Conservation (phyloP, 1,140 invertebrate genomes). For the Calliopsis andreniformis region DNA sequence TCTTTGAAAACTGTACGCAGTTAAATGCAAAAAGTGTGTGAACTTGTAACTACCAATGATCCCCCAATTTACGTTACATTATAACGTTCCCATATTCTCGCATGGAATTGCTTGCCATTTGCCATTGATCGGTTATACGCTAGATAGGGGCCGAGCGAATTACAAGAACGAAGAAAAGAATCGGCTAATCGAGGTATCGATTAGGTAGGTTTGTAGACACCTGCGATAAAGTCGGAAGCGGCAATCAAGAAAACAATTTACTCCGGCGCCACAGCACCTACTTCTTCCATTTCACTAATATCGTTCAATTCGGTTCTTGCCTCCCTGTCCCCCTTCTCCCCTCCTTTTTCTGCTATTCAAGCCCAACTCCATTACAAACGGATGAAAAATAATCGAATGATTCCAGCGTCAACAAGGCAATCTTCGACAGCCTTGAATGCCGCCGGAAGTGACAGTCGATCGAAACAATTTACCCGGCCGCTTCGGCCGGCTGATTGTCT, state of each 20-base stretch:
- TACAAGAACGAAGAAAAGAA: background rate
- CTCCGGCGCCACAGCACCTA: background rate
- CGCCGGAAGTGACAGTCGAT: constrained; percentile 76
- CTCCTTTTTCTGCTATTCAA: background rate
- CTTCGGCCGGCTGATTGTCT: constrained; percentile 74
- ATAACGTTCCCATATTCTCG: too few species aligned
- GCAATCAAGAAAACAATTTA: constrained; percentile 8
- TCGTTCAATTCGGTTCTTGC: background rate
- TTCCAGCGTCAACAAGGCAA: constrained; percentile 50
- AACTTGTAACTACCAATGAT: too few species aligned
- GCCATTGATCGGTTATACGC: background rate
- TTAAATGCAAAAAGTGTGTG: too few species aligned
- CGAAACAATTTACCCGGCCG: constrained; percentile 77
- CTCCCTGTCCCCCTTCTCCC: background rate
- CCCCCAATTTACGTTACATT: too few species aligned
- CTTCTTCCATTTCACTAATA: background rate
- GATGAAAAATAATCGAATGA: constrained; percentile 66
- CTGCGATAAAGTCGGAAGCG: background rate
- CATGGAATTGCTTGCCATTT: background rate
- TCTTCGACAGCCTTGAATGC: constrained; percentile 54
- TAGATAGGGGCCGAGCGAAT: background rate
- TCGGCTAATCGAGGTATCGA: background rate
- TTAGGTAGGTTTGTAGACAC: background rate
- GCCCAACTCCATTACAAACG: constrained; percentile 41
- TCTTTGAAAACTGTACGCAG: too few species aligned